phyloP scores from a whole-genome alignment of 2,888 invertebrate genomes.

The Drosophila vallismaia region DNA sequence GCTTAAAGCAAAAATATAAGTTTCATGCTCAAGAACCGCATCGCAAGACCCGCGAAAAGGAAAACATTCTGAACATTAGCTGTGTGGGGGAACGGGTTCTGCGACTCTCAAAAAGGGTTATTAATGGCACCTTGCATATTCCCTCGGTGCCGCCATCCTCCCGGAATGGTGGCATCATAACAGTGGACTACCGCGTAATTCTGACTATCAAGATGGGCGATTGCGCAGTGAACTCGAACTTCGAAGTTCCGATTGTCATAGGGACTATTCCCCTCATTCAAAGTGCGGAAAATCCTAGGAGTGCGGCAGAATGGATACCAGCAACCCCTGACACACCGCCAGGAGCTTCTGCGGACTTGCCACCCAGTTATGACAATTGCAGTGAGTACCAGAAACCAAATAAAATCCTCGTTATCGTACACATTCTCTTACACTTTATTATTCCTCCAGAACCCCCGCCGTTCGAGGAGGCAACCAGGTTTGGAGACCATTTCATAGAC shows the following conservation, averaged over 20 bases:
- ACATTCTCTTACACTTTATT: background rate
- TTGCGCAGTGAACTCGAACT: slow-evolving; percentile 47
- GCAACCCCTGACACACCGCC: slow-evolving; percentile 59
- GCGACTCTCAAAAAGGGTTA: slow-evolving; percentile 54
- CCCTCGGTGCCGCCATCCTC: slow-evolving; percentile 69
- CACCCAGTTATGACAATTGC: slow-evolving; percentile 65
- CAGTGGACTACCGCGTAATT: slow-evolving; percentile 49
- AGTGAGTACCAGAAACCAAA: slow-evolving; percentile 46
- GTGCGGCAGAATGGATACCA: slow-evolving; percentile 56
- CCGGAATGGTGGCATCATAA: slow-evolving; percentile 49
- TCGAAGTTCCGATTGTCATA: slow-evolving; percentile 55
- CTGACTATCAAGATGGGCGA: slow-evolving; percentile 47
- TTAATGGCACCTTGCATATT: slow-evolving; percentile 56
- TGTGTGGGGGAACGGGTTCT: slow-evolving; percentile 48
- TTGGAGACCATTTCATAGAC: slow-evolving; percentile 64
- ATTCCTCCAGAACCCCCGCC: slow-evolving; percentile 63
- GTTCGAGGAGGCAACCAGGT: slow-evolving; percentile 67
- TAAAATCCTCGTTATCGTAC: background rate
- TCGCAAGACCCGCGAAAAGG: slow-evolving; percentile 30
- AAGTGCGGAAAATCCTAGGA: slow-evolving; percentile 49
- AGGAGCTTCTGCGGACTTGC: slow-evolving; percentile 49
- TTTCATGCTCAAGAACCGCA: slow-evolving; percentile 57
- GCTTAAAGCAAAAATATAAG: slow-evolving; percentile 52
- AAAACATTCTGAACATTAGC: slow-evolving; percentile 39
- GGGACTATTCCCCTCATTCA: slow-evolving; percentile 69